Evolutionary conservation across 2,113 vertebrate genomes (phyloP).

Genomic region (Glaucomys volans): DNA sequence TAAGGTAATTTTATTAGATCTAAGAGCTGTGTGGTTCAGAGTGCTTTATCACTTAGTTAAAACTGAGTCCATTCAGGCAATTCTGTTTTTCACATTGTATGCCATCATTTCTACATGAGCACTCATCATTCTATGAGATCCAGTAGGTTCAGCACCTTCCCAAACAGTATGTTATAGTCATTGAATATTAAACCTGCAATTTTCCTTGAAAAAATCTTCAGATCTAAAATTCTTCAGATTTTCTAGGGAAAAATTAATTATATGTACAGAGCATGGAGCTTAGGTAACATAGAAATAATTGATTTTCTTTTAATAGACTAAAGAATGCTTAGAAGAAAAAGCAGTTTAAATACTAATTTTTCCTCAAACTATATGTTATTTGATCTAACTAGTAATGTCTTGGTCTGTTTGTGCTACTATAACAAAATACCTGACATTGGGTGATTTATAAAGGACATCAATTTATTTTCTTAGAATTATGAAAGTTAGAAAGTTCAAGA

Average conservation of each 20-base stretch:
- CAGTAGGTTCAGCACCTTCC: conserved; percentile 52
- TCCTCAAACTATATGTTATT: not conserved
- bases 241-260: not conserved
- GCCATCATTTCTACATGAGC: conserved; percentile 50
- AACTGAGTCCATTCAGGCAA: conserved; percentile 58
- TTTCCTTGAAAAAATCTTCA: conserved; percentile 67
- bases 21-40: conserved; percentile 28
- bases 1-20: conserved; percentile 61
- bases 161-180: conserved; percentile 6
- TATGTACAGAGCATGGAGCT: conserved; percentile 1
- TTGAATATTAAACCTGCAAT: conserved; percentile 41
- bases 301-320: conserved; percentile 42
- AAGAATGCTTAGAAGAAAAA: not conserved
- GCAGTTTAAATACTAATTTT: conserved; percentile 38
- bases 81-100: conserved; percentile 38
- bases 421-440: not conserved
- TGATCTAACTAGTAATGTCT: not conserved
- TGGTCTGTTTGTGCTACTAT: not conserved
- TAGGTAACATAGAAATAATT: conserved; percentile 45
- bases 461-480: not conserved
- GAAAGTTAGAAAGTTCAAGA: not conserved
- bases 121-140: conserved; percentile 62
- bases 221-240: conserved; percentile 50
- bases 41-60: not conserved
- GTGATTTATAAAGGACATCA: not conserved